Evolutionary conservation across 2,888 invertebrate genomes (phyloP).

Genomic region (Crossocerus cetratus): DNA sequence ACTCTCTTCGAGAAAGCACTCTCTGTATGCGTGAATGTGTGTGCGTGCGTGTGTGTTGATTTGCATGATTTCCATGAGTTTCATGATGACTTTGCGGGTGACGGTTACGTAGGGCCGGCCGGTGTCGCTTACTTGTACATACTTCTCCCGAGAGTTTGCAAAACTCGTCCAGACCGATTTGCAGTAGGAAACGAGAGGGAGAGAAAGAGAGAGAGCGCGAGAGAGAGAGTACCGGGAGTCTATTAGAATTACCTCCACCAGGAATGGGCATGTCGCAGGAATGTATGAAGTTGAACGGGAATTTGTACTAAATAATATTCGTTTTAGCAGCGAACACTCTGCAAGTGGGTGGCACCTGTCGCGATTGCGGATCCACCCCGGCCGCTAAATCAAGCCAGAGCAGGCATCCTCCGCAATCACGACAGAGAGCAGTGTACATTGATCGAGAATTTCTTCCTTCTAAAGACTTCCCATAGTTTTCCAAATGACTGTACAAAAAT

Average conservation of each 20-base stretch:
- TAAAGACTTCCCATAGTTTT: constrained; percentile 71
- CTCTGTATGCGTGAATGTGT: neutral
- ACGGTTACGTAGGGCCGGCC: constrained; percentile 9
- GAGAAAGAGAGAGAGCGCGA: neutral
- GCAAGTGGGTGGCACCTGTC: constrained; percentile 19
- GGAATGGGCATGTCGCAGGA: too few relatives aligned
- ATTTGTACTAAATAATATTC: constrained; percentile 26
- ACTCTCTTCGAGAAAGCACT: neutral
- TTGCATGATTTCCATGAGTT: constrained; percentile 10
- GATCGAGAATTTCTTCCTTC: constrained; percentile 62
- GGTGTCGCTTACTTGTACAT: constrained; percentile 44
- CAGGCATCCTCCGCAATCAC: constrained; percentile 14
- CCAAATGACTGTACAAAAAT: constrained; percentile 74
- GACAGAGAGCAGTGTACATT: constrained; percentile 36
- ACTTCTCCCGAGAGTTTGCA: constrained; percentile 23
- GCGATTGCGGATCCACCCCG: constrained; percentile 29
- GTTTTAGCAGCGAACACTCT: constrained; percentile 33
- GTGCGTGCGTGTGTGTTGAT: neutral
- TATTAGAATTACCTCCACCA: too few relatives aligned
- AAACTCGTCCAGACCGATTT: constrained; percentile 1
- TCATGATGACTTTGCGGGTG: constrained; percentile 4
- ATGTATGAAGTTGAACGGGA: neutral
- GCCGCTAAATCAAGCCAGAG: constrained; percentile 15
- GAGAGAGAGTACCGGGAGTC: neutral
- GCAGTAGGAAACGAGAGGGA: neutral